Evolutionary conservation across 2,888 invertebrate genomes (phyloP), one percentile per base, ranked within the genome.

Genomic region (Latrodectus elegans): DNA sequence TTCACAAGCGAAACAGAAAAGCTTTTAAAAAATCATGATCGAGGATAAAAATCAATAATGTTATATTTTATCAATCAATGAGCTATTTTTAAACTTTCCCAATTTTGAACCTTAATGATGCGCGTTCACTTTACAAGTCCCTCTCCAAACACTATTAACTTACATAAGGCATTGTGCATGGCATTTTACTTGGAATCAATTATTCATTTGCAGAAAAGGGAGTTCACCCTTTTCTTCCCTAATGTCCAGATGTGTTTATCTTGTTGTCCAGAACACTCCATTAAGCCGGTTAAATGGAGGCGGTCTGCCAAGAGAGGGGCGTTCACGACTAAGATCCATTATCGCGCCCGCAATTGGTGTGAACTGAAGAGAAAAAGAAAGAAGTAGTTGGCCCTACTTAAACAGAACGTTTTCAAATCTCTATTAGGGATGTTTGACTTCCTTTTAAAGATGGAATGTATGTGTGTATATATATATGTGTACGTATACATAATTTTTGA

Each of bases 191-290:
- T 52, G 38, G 74, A 86, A 86, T 86, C 86, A 86, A 86, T 86
- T 86, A 86, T 86, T 86, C 86, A 86, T 81, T 81, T 65, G 64
- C 81, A 81, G 86, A 81, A 80, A 86, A 76, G 81, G 81, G 80
- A 81, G 70, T 81, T 75, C 80, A 75, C 86, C 86, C 80, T 81
- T 86, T 81, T 86, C 80, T 86, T 86, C 81, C 81, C 81, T 86
- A 86, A 86, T 81, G 86, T 86, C 86, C 86, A 86, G 80, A 86
- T 86, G 80, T 81, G 86, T 86, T 86, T 86, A 86, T 86, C 86
- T 86, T 86, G 80, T 81, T 86, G 86, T 86, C 86, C 84, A 75
- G 76, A 81, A 81, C 86, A 80, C 80, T 80, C 81, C 86, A 86
- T 86, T 86, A 86, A 81, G 70, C 75, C 65, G 60, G 71, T 64